Evolutionary conservation across 2,797 vertebrate species (phyloP).

Genomic region (Acropternis orthonyx): DNA sequence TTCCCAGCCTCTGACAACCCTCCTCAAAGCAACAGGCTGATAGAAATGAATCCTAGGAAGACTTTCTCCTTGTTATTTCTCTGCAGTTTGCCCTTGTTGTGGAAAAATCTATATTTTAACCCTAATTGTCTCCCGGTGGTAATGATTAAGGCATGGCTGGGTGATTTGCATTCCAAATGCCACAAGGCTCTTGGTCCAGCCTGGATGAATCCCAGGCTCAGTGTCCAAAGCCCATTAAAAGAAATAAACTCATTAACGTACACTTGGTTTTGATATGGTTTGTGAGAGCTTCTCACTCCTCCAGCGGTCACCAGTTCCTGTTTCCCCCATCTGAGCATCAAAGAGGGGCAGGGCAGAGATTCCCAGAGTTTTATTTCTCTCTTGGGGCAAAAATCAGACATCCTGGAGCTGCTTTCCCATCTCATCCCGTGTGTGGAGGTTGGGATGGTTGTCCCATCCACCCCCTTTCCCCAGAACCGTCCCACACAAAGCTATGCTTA

Average conservation of each 20-base stretch:
- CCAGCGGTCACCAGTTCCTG: background rate
- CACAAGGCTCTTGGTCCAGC: conserved; percentile 6
- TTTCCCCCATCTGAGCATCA: background rate
- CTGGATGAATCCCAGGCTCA: conserved; percentile 31
- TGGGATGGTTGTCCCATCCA: background rate
- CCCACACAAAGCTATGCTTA: rapidly evolving
- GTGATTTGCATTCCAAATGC: conserved; percentile 75
- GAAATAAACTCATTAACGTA: conserved; percentile 4
- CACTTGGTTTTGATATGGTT: conserved; percentile 13
- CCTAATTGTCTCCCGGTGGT: conserved; percentile 75
- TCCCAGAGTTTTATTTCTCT: background rate
- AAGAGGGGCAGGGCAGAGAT: background rate
- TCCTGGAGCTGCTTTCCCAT: background rate
- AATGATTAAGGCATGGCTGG: conserved; percentile 72
- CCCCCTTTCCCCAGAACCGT: background rate
- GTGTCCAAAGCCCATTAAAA: conserved; percentile 22
- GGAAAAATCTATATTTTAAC: conserved; percentile 74
- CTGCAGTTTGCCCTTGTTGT: conserved; percentile 61
- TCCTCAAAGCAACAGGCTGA: conserved; percentile 7
- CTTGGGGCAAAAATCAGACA: background rate
- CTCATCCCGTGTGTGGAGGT: background rate
- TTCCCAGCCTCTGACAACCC: background rate
- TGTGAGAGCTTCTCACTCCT: background rate
- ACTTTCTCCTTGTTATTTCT: conserved; percentile 55
- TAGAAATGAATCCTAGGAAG: conserved; percentile 30